Evolutionary conservation across 2,888 invertebrate species (phyloP), one percentile per base, ranked within the genome.

Genomic region (Stenoptilia bipunctidactyla): DNA sequence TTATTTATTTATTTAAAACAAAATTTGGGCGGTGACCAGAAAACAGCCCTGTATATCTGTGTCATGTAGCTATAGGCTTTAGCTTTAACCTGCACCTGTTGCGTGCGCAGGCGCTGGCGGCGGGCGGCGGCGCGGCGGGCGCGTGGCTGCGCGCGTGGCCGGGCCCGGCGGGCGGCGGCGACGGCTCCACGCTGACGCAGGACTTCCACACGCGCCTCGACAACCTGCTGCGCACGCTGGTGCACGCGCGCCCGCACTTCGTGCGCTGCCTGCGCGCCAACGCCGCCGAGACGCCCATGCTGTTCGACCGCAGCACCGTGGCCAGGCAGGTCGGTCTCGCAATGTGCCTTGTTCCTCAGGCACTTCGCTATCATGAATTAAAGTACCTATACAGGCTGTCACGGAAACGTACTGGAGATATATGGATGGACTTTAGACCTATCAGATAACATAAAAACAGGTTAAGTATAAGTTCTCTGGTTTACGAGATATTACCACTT

Each of bases 121-220:
- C 68, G 37, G 53, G 57, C 42, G 52, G 63, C 38, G 66, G 61
- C 33, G 53, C 92, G 89, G 25, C 92, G 89, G 39, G 93, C 91
- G 10, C 80, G 89, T 47, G 92, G 63, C 95, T 95, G 76, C 87
- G 96, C 56, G 95, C 96, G 59, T 94, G 95, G 5, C 96, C 95
- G 93, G 56, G 92, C 93, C 90, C 20, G 92, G 36, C 43, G 41
- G 92, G 50, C 37, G 54, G 90, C 91, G 2, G 92, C 92, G 20
- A 20, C 20, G 62, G 79, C 42, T 92, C 94, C 36, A 96, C 96
- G 25, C 85, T 97, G 44, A 96, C 96, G 41, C 96, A 96, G 85
- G 97, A 97, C 83, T 97, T 97, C 73, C 96, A 97, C 79, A 94
- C 94, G 45, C 88, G 96, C 33, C 87, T 97, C 48, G 96, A 97